These are phyloP conservation scores for Bilobella aurantiaca DNA, from an alignment of 1,140 invertebrate genomes.

Conservation along the genomic window DNA sequence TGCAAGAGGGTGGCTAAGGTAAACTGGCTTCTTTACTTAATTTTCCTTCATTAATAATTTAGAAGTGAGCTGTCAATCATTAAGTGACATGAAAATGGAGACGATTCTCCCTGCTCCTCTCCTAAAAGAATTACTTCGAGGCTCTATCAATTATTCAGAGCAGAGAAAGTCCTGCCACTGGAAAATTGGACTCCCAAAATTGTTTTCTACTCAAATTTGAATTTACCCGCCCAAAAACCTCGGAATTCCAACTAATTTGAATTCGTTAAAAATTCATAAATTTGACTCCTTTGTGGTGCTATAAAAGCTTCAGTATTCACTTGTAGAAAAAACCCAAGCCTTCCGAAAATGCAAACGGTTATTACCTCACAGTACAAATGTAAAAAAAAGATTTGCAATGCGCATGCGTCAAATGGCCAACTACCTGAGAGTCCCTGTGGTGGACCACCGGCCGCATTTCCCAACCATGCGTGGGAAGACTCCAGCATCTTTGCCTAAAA, in stretches of 20 bases:
- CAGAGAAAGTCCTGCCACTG: no score
- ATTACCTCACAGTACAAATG: neutral
- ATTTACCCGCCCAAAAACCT: no score
- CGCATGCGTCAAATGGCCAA: conserved; percentile 34
- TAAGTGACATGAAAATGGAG: neutral
- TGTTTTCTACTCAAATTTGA: no score
- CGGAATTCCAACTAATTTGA: no score
- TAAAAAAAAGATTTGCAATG: neutral
- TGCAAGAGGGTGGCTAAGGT: neutral
- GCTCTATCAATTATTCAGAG: neutral
- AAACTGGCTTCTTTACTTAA: neutral
- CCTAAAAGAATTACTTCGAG: neutral
- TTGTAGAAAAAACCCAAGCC: no score
- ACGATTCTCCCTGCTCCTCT: neutral
- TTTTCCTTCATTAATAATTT: neutral
- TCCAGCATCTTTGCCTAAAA: conserved; percentile 80
- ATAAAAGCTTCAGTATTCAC: no score
- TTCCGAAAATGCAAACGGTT: no score
- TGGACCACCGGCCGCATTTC: conserved; percentile 47
- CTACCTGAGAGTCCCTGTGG: conserved; percentile 73
- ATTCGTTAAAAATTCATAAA: no score
- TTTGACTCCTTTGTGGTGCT: no score
- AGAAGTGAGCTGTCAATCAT: neutral
- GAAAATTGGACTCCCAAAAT: no score
- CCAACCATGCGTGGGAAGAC: conserved; percentile 77